phyloP scores from a whole-genome alignment of 2,888 invertebrate genomes.

The Steinernema carpocapsae region DNA sequence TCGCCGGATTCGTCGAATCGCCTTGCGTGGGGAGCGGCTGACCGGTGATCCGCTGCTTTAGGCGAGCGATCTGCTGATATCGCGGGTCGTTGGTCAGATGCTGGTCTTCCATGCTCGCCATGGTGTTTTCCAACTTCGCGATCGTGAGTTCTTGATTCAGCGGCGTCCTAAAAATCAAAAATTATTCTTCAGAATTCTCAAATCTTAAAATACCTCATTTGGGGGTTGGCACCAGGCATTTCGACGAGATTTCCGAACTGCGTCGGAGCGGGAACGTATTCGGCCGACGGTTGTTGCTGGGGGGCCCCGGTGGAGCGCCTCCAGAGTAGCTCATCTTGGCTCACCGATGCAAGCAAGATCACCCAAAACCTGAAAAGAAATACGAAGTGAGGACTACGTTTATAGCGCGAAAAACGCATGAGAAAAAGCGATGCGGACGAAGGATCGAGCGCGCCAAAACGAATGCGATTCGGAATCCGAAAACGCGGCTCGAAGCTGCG shows the following conservation, averaged over 20 bases:
- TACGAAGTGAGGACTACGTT: neutral
- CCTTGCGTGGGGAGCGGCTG: constrained; percentile 21
- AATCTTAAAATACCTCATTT: neutral
- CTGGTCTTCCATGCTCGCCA: constrained; percentile 60
- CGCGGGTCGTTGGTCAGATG: constrained; percentile 58
- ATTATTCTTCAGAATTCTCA: neutral
- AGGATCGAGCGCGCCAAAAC: neutral
- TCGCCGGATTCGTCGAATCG: neutral
- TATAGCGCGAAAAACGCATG: neutral
- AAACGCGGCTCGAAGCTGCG: too few relatives aligned
- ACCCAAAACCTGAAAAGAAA: constrained; percentile 13
- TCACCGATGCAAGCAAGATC: constrained; percentile 2
- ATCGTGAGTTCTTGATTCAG: constrained; percentile 51
- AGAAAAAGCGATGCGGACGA: constrained; percentile 3
- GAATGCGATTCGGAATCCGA: neutral
- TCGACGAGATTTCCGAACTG: constrained; percentile 27
- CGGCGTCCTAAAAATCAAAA: constrained; percentile 8
- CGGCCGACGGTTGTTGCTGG: constrained; percentile 15
- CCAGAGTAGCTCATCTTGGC: constrained; percentile 19
- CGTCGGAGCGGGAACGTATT: constrained; percentile 26
- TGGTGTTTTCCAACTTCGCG: constrained; percentile 60
- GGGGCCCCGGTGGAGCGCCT: constrained; percentile 4
- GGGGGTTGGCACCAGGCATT: constrained; percentile 17
- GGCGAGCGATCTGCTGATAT: constrained; percentile 49
- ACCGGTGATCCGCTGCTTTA: constrained; percentile 48